Conservation (phyloP, 2,888 invertebrate species). For the Pachymerium ferrugineum region DNA sequence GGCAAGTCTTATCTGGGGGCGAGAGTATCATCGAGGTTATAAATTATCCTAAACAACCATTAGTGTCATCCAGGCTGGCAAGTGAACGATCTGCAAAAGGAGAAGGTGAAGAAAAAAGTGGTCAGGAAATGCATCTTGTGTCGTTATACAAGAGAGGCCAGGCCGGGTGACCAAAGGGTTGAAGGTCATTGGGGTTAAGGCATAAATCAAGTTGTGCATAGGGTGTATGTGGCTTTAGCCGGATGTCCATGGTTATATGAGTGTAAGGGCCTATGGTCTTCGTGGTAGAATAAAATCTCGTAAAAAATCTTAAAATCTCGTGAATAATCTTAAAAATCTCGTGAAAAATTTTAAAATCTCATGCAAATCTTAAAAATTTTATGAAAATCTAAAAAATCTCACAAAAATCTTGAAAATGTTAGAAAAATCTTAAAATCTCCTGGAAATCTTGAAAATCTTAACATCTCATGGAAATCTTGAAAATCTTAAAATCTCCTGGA, state of each 20-base stretch:
- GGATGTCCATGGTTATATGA: neutral
- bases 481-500: no score
- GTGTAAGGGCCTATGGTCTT: no score
- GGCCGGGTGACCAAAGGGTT: constrained; percentile 27
- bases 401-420: no score
- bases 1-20: constrained; percentile 25
- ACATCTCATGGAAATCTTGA: no score
- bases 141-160: neutral
- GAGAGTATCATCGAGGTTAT: constrained; percentile 20
- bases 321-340: no score
- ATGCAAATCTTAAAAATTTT: no score
- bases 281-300: no score
- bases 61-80: constrained; percentile 12
- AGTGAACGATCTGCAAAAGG: constrained; percentile 1
- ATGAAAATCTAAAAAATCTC: no score
- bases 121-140: constrained; percentile 8
- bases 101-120: constrained; percentile 9
- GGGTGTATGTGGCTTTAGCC: neutral
- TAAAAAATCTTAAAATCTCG: no score
- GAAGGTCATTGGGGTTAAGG: neutral
- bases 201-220: neutral
- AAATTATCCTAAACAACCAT: constrained; percentile 31
- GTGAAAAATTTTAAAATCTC: no score
- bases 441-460: no score
- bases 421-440: no score